Percentiles rank a stretch among this genome's conserved stretches.
Evolutionary conservation across 2,888 invertebrate genomes (phyloP).

Genomic region (Polymixis flavicincta): DNA sequence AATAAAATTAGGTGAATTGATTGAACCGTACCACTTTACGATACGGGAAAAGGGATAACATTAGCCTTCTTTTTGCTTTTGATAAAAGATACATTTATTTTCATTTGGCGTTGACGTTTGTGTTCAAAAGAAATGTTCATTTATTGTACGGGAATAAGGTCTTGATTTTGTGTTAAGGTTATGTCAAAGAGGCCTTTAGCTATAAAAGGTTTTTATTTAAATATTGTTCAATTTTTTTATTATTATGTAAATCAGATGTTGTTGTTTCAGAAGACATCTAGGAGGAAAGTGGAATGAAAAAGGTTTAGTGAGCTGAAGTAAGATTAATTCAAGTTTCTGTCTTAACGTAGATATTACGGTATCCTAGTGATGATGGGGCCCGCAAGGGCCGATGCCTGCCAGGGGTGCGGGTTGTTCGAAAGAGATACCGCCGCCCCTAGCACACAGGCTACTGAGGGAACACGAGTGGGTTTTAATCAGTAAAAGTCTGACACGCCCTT

Average conservation of each 20-base stretch:
- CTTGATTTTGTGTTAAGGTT: constrained; percentile 22
- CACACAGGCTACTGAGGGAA: too few species aligned
- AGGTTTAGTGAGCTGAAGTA: neutral
- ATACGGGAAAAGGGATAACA: constrained; percentile 46
- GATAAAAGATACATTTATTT: constrained; percentile 55
- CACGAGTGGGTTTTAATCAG: too few species aligned
- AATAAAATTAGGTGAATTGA: constrained; percentile 64
- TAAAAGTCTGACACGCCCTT: too few species aligned
- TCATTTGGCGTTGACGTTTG: constrained; percentile 39
- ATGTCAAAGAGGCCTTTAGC: constrained; percentile 10
- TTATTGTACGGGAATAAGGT: constrained; percentile 32
- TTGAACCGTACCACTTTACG: constrained; percentile 51
- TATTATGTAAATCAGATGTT: neutral
- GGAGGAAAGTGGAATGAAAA: neutral
- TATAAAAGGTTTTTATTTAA: constrained; percentile 18
- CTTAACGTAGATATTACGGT: too few species aligned
- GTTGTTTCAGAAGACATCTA: neutral
- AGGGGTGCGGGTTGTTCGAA: too few species aligned
- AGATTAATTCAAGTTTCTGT: too few species aligned
- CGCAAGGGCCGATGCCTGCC: too few species aligned
- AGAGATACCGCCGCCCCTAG: too few species aligned
- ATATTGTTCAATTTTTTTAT: neutral
- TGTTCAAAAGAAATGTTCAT: constrained; percentile 46
- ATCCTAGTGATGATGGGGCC: too few species aligned
- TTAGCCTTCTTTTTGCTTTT: constrained; percentile 44